Evolutionary conservation across 2,113 vertebrate genomes (phyloP), one percentile per base, ranked within the genome.

Genomic region (Probosciger aterrimus): DNA sequence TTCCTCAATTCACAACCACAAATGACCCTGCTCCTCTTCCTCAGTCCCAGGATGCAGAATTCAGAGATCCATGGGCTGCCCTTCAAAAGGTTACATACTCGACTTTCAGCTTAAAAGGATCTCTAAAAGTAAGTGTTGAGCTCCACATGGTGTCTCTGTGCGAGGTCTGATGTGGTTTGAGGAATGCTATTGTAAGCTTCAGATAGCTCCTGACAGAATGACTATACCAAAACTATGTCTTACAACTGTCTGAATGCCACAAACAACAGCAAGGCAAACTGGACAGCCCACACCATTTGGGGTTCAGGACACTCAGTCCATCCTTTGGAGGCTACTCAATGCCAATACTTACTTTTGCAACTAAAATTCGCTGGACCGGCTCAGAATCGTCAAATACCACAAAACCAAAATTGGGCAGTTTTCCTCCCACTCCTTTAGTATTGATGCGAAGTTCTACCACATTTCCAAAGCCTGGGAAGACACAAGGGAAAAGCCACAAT

Each of bases 381-480:
- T 99, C 99, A 49, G 98, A 98, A 94, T 99, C 99, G 5, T 99
- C 99, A 97, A 99, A 99, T 47, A 99, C 99, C 94, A 99, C 99
- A 50, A 99, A 99, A 79, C 99, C 99, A 96, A 99, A 99, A 96
- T 99, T 99, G 75, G 99, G 99, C 93, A 99, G 98, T 79, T 99
- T 99, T 84, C 99, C 99, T 80, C 99, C 99, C 90, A 99, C 99
- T 35, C 98, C 99, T 95, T 99, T 99, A 44, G 99, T 99, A 97
- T 99, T 99, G 96, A 99, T 99, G 86, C 99, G 98, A 97, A 99
- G 98, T 96, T 99, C 99, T 68, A 99, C 98, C 85, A 99, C 99
- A 18, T 98, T 99, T 95, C 99, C 99, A 76, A 99, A 99, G 76
- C 98, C 99, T 99, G 95, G 67, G 89, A 93, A 97, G 95, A 88